These are phyloP conservation scores for Caenorhabditis latens DNA, from an alignment of 1,140 invertebrate species.

Conservation along the genomic window DNA sequence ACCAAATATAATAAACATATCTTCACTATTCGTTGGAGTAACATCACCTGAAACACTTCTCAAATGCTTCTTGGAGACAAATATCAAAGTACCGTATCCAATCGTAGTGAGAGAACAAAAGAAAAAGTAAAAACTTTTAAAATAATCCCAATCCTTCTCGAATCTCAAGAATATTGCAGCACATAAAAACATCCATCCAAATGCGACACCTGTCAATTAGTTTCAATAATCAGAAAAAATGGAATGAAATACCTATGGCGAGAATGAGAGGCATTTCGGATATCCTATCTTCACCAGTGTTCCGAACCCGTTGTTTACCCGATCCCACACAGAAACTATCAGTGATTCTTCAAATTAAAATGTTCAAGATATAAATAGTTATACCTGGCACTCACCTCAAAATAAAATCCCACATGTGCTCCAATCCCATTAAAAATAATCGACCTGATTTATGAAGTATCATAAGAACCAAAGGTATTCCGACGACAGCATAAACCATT, in stretches of 20 bases:
- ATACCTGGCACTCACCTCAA: slow-evolving; percentile 66
- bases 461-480: slow-evolving; percentile 76
- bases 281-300: slow-evolving; percentile 62
- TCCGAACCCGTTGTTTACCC: slow-evolving; percentile 69
- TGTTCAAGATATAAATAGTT: neutral
- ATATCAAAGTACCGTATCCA: slow-evolving; percentile 71
- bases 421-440: slow-evolving; percentile 72
- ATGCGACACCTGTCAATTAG: slow-evolving; percentile 57
- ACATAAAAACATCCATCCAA: slow-evolving; percentile 77
- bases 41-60: slow-evolving; percentile 72
- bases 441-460: slow-evolving; percentile 76
- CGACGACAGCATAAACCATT: slow-evolving; percentile 76
- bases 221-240: neutral
- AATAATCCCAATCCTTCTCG: slow-evolving; percentile 78
- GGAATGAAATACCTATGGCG: slow-evolving; percentile 69
- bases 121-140: slow-evolving; percentile 78
- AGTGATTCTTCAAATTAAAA: slow-evolving; percentile 67
- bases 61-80: neutral
- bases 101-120: slow-evolving; percentile 77
- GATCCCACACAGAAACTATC: slow-evolving; percentile 76
- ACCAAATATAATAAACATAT: slow-evolving; percentile 73
- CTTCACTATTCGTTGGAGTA: slow-evolving; percentile 77
- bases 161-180: slow-evolving; percentile 77
- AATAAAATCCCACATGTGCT: slow-evolving; percentile 67
- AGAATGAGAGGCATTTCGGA: slow-evolving; percentile 76